Base-by-base conservation (phyloP, 2,888 invertebrate genomes). In the Papilio protenor region DNA sequence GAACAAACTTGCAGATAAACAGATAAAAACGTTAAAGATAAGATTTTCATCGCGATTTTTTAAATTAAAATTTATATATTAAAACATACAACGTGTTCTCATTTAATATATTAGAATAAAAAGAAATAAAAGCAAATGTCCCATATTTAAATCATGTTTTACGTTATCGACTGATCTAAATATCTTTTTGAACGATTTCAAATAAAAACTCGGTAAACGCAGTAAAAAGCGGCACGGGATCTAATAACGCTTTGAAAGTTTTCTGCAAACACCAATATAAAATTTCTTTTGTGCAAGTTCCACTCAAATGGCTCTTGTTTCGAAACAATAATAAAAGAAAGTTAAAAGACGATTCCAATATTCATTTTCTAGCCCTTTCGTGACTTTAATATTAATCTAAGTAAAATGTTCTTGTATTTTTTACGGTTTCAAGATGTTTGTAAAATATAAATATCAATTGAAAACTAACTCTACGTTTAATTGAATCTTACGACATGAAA, bases 201-300 rank as follows among this genome's bases (percentile, higher is more conserved):
- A 33, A 72, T 72, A 55, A 71, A 71, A 73, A 73, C 55, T 55
- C 40, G 4, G 16, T 73, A 57, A 66, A 57, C 57, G 40, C 21
- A 57, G 57, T n/a, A 55, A n/a, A 73, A 33, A 57, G 14, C 33
- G 21, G 33, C n/a, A 57, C 27, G 57, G 40, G 40, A 73, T 73
- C 73, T 55, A 73, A 73, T 73, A 57, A 49, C 27, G 40, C 55
- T 66, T 66, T 73, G 55, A n/a, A 73, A 73, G 73, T 73, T 40
- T 66, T 66, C 57, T 40, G 57, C 57, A 73, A 57, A 73, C 40
- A 73, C 40, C 73, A 73, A 73, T 73, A 73, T 73, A 57, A 57
- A 33, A 57, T 52, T 57, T 57, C 73, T 73, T 73, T 73, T 73
- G 73, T 73, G 49, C 73, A 73, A 73, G 57, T 57, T 73, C 52